phyloP scores from a whole-genome alignment of 1,140 invertebrate species.

The Oryzaephilus surinamensis region DNA sequence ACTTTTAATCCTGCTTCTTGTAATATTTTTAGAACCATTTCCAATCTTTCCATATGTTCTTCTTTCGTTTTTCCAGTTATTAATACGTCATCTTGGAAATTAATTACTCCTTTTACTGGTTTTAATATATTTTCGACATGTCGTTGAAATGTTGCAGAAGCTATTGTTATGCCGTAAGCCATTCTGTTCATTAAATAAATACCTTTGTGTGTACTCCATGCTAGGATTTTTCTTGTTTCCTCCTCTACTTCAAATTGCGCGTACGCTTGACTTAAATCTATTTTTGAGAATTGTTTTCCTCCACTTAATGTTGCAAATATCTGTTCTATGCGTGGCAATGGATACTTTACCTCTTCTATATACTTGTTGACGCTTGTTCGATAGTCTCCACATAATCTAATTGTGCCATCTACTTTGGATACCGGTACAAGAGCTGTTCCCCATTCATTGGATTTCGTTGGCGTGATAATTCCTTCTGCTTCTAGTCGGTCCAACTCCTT shows the following conservation, averaged over 20 bases:
- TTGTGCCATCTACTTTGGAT: conserved; percentile 13
- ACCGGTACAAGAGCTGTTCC: conserved; percentile 6
- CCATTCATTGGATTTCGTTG: conserved; percentile 1
- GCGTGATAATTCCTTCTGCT: neutral
- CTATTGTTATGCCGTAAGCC: conserved; percentile 11
- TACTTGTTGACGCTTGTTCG: conserved; percentile 20
- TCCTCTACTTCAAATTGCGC: conserved; percentile 11
- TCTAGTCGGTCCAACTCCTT: conserved; percentile 4
- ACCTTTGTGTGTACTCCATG: conserved; percentile 17
- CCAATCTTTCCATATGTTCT: conserved; percentile 17
- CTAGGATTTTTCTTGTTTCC: conserved; percentile 9
- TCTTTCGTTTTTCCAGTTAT: conserved; percentile 20
- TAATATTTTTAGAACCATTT: conserved; percentile 17
- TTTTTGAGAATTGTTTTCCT: conserved; percentile 11
- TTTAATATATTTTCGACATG: conserved; percentile 31
- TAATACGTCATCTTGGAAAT: conserved; percentile 27
- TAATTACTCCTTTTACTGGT: conserved; percentile 15
- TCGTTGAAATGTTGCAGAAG: conserved; percentile 33
- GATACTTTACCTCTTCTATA: conserved; percentile 14
- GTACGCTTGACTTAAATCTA: conserved; percentile 16
- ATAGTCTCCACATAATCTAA: conserved; percentile 36
- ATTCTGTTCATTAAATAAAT: conserved; percentile 20
- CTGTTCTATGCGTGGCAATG: conserved; percentile 17
- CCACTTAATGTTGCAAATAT: conserved; percentile 15
- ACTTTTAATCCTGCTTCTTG: conserved; percentile 17